Percentiles rank a stretch among this genome's conserved stretches.
Conservation (phyloP, 2,797 vertebrate species). For the Triplophysa bombifrons region DNA sequence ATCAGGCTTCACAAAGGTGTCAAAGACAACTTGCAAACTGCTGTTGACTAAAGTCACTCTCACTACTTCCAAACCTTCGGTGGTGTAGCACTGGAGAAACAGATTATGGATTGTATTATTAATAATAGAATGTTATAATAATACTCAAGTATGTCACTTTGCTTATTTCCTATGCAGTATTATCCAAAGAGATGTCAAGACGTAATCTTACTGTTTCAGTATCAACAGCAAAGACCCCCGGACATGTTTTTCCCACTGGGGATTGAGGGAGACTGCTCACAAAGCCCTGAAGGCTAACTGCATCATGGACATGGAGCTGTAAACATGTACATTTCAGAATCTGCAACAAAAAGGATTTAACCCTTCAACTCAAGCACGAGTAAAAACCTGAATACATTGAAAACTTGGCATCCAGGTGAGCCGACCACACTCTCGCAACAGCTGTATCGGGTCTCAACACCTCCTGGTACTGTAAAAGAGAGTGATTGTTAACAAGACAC, state of each 20-base stretch:
- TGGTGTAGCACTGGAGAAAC: constrained; percentile 79
- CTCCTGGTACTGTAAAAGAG: constrained; percentile 73
- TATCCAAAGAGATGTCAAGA: neutral
- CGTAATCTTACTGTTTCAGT: constrained; percentile 74
- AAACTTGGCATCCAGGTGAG: constrained; percentile 78
- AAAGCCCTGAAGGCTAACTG: constrained; percentile 78
- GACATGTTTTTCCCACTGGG: constrained; percentile 60
- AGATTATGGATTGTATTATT: neutral
- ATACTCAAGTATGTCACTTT: neutral
- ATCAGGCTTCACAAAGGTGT: constrained; percentile 80
- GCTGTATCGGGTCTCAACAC: constrained; percentile 79
- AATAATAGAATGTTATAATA: neutral
- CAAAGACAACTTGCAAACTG: constrained; percentile 78
- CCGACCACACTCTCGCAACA: constrained; percentile 83
- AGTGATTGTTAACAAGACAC: neutral
- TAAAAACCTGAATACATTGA: constrained; percentile 71
- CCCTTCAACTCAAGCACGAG: neutral
- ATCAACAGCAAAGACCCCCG: constrained; percentile 77
- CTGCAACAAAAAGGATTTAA: neutral
- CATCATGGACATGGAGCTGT: constrained; percentile 84
- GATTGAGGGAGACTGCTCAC: constrained; percentile 68
- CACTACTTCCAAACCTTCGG: constrained; percentile 78
- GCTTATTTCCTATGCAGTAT: neutral
- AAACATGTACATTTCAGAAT: constrained; percentile 2
- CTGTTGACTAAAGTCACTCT: constrained; percentile 80